Evolutionary conservation across 2,797 vertebrate species (phyloP).

Genomic region (Scarus forsteni): DNA sequence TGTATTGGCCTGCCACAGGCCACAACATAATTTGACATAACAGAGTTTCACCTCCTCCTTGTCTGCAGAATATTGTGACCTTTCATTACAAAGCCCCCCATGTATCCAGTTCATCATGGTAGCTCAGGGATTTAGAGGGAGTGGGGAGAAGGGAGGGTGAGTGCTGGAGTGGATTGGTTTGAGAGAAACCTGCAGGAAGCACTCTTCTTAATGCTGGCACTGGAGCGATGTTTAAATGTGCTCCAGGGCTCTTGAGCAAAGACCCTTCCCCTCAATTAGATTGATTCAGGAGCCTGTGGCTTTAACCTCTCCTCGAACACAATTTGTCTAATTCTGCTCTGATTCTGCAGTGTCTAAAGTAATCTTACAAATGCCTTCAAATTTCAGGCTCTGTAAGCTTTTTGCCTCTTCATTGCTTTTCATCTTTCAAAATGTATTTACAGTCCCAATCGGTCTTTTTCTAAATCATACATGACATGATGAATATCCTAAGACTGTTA

Average conservation of each 20-base stretch:
- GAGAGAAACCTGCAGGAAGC: slow-evolving; percentile 52
- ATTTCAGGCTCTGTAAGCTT: slow-evolving; percentile 19
- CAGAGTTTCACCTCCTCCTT: slow-evolving; percentile 51
- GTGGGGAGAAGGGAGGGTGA: background rate
- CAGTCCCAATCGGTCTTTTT: background rate
- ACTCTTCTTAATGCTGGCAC: slow-evolving; percentile 76
- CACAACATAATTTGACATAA: slow-evolving; percentile 77
- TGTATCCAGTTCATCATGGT: slow-evolving; percentile 76
- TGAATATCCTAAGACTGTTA: background rate
- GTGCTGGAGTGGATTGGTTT: slow-evolving; percentile 68
- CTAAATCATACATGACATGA: background rate
- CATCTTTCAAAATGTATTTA: background rate
- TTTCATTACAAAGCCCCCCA: slow-evolving; percentile 71
- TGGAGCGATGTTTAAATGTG: slow-evolving; percentile 69
- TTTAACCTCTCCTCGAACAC: slow-evolving; percentile 69
- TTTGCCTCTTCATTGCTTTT: slow-evolving; percentile 24
- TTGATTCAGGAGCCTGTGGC: slow-evolving; percentile 73
- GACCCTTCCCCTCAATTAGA: slow-evolving; percentile 79
- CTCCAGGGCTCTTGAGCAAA: slow-evolving; percentile 70
- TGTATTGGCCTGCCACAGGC: slow-evolving; percentile 67
- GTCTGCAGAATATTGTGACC: slow-evolving; percentile 76
- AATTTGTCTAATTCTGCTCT: slow-evolving; percentile 65
- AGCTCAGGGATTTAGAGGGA: slow-evolving; percentile 71
- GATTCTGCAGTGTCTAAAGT: slow-evolving; percentile 55
- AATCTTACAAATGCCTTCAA: slow-evolving; percentile 42